These are phyloP conservation scores for Phyllotreta striolata DNA, from an alignment of 2,888 invertebrate species.

Conservation along the genomic window DNA sequence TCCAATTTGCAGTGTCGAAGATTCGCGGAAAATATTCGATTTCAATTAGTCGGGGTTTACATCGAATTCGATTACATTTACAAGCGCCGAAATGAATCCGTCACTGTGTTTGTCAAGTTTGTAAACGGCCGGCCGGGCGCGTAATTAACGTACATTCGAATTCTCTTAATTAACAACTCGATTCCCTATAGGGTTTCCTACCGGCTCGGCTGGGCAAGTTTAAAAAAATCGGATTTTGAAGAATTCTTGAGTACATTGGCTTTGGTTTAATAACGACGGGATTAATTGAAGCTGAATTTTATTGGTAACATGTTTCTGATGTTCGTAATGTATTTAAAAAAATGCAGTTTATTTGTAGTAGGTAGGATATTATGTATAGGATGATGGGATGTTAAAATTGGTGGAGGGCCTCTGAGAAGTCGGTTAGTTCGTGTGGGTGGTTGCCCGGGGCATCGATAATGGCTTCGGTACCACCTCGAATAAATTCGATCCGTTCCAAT, in stretches of 20 bases:
- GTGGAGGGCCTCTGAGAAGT: too few relatives aligned
- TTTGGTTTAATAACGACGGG: too few relatives aligned
- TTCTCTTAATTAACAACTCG: conserved; percentile 11
- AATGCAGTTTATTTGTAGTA: too few relatives aligned
- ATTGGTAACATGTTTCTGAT: too few relatives aligned
- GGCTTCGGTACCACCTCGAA: conserved; percentile 37
- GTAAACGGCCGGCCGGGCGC: conserved; percentile 6
- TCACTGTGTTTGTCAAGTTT: conserved; percentile 34
- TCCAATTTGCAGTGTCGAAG: conserved; percentile 18
- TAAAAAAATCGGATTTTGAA: too few relatives aligned
- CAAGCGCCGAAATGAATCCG: conserved; percentile 34
- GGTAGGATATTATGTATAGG: too few relatives aligned
- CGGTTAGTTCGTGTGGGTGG: conserved; percentile 32
- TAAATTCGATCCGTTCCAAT: conserved; percentile 41
- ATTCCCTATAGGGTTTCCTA: too few relatives aligned
- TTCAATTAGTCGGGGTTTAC: conserved; percentile 38
- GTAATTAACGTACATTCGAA: conserved; percentile 12
- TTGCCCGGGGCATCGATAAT: conserved; percentile 37
- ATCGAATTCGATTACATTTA: conserved; percentile 38
- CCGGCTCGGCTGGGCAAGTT: too few relatives aligned
- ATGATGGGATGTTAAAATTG: too few relatives aligned
- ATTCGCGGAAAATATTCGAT: conserved; percentile 34
- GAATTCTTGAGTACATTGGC: too few relatives aligned
- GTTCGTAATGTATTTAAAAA: too few relatives aligned
- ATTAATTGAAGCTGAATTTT: too few relatives aligned